Evolutionary conservation across 2,888 invertebrate species (phyloP).

Genomic region (Tetragnatha montana): DNA sequence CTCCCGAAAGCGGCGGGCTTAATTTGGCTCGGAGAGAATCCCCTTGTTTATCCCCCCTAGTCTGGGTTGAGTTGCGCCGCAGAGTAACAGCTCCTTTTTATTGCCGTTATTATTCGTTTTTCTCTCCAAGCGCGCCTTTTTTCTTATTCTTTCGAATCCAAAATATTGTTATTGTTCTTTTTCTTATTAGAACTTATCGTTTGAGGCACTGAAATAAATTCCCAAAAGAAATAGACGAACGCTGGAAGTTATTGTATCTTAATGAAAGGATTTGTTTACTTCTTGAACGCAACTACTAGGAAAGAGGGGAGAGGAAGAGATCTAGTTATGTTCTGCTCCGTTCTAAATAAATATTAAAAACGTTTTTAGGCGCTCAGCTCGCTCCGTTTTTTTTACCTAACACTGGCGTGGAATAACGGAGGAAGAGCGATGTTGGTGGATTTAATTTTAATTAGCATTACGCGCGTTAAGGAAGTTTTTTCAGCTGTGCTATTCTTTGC

Average conservation of each 20-base stretch:
- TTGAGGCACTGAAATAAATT: conserved; percentile 40
- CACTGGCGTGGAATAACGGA: background rate
- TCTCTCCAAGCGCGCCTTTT: background rate
- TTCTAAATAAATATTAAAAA: conserved; percentile 63
- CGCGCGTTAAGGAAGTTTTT: background rate
- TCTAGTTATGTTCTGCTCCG: conserved; percentile 18
- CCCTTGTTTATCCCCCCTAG: conserved; percentile 1
- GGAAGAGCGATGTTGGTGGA: conserved; percentile 5
- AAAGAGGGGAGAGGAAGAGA: background rate
- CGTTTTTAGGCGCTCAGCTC: conserved; percentile 14
- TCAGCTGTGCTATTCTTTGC: conserved; percentile 6
- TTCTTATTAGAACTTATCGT: conserved; percentile 37
- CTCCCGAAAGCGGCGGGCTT: conserved; percentile 55
- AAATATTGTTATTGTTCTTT: conserved; percentile 13
- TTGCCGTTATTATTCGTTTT: conserved; percentile 1
- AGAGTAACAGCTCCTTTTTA: background rate
- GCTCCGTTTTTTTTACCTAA: background rate
- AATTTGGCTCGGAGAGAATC: conserved; percentile 64
- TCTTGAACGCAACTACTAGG: background rate
- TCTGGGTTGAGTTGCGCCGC: background rate
- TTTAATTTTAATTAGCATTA: conserved; percentile 67
- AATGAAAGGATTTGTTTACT: conserved; percentile 67
- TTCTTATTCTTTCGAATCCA: background rate
- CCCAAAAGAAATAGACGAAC: conserved; percentile 64
- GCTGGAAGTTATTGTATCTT: conserved; percentile 63